Base-by-base conservation (phyloP, 2,888 invertebrate species). In the Diadegma fenestrale region DNA sequence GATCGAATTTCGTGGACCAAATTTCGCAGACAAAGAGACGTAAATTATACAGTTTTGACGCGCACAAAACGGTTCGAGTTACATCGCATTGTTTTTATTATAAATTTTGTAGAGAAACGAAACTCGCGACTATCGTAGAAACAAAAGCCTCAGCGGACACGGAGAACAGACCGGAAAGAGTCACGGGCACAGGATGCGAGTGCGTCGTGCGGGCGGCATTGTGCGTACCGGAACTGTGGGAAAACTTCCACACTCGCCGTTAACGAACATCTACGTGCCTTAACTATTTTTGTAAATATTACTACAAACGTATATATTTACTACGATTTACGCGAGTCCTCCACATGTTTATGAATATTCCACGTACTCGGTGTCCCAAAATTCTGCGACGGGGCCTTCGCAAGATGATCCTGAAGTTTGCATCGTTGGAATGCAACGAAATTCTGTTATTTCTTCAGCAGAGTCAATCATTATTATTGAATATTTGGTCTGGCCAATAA, bases 171-270 rank as follows among this genome's bases (percentile, higher is more conserved):
- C 91, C 91, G 91, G 91, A 91, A 91, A 89, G 88, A 89, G 90
- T 85, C 86, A 87, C 84, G 78, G 43, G 87, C 88, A 88, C 91
- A 91, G 91, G 91, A 91, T 91, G 89, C 88, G 89, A 88, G 88
- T 76, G 84, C 89, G 90, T 90, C 90, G 91, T 90, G 91, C 85
- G 80, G 86, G 89, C 88, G 89, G 87, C 85, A 91, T 91, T 91
- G 91, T 91, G 85, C 81, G 77, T 80, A 91, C 91, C 91, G 92
- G 91, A 92, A 92, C 90, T 92, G 92, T 92, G 92, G 91, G 92
- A 92, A 92, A 91, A 90, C 91, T 90, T 90, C 88, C 90, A 91
- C 89, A 90, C 87, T 89, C 75, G 84, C 81, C 64, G 64, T 69
- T 82, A 79, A 86, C 83, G 51, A 85, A 86, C 80, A 58, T 80